Percentiles rank a stretch among this genome's conserved stretches.
phyloP scores from a whole-genome alignment of 2,888 invertebrate species.

The Tinea pellionella region DNA sequence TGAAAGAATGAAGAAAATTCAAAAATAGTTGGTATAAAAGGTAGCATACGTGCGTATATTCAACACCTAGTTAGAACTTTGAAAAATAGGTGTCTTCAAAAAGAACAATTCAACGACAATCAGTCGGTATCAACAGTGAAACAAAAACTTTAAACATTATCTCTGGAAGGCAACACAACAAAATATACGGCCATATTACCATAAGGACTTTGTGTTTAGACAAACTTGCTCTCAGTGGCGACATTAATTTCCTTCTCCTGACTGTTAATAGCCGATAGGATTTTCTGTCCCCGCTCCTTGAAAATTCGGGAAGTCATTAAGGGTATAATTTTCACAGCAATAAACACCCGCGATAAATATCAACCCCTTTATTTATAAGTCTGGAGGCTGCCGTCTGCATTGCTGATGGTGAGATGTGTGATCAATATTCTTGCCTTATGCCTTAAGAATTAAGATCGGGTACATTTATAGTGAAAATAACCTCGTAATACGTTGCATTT shows the following conservation, averaged over 20 bases:
- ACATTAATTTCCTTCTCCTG: constrained; percentile 58
- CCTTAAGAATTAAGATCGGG: not conserved
- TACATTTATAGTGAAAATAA: not conserved
- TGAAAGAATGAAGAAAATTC: too few relatives aligned
- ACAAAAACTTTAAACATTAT: constrained; percentile 14
- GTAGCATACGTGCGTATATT: too few relatives aligned
- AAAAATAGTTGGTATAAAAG: too few relatives aligned
- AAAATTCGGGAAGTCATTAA: constrained; percentile 65
- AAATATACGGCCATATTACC: constrained; percentile 38
- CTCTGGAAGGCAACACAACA: constrained; percentile 18
- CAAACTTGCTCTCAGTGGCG: constrained; percentile 30
- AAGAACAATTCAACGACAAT: not conserved
- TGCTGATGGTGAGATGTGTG: not conserved
- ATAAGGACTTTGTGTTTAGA: constrained; percentile 40
- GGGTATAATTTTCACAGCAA: constrained; percentile 66
- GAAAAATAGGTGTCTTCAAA: too few relatives aligned
- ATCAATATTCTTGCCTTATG: constrained; percentile 1
- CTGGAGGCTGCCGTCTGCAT: constrained; percentile 23
- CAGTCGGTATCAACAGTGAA: not conserved
- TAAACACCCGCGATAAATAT: constrained; percentile 67
- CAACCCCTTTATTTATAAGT: constrained; percentile 54
- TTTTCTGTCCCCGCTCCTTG: constrained; percentile 51
- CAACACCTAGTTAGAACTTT: too few relatives aligned
- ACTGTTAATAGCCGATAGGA: constrained; percentile 68
- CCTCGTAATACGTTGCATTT: too few relatives aligned